Base-by-base conservation (phyloP, 2,888 invertebrate species). In the Catonia carolina region DNA sequence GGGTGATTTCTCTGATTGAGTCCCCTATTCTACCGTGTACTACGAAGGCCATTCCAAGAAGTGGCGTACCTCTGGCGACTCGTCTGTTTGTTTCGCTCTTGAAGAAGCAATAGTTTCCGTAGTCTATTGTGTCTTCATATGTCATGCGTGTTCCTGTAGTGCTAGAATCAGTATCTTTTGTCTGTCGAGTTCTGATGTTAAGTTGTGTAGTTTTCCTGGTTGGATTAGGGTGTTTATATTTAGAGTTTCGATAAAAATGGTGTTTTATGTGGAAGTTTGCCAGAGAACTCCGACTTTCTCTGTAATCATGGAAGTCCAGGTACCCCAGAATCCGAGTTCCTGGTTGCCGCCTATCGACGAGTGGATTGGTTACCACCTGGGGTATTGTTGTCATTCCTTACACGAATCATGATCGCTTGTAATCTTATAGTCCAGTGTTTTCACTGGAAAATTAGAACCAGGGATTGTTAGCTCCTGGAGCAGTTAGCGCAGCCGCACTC, bases 141-240 rank as follows among this genome's bases (percentile, higher is more conserved):
- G 56, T 52, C n/a, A 52, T 45, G 4, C 53, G 52, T 35, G 52
- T 56, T 56, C 56, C 42, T 56, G 56, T 39, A 52, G 17, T 12
- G 52, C 52, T 12, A 56, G 23, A 33, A 56, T 56, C 23, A 31
- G 7, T n/a, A 56, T 53, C n/a, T 52, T 39, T 41, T 39, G 39
- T 39, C 31, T 2, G 17, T 23, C 42, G 17, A 56, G 33, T 45
- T 56, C 45, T 56, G 33, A 23, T 10, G 49, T 36, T 6, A 50
- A 31, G 3, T 33, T 50, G 10, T 17, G 15, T 17, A 50, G 33
- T 33, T 50, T 35, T 47, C 47, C 22, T 17, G 5, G 22, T 22
- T 50, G 4, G 14, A 50, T 50, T 33, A 50, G 15, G 22, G 20
- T 18, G 17, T 48, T 48, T 8, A 22, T 22, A n/a, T 17, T 48